These are phyloP conservation scores for Elymnias hypermnestra DNA, from an alignment of 1,140 invertebrate species.

Conservation along the genomic window DNA sequence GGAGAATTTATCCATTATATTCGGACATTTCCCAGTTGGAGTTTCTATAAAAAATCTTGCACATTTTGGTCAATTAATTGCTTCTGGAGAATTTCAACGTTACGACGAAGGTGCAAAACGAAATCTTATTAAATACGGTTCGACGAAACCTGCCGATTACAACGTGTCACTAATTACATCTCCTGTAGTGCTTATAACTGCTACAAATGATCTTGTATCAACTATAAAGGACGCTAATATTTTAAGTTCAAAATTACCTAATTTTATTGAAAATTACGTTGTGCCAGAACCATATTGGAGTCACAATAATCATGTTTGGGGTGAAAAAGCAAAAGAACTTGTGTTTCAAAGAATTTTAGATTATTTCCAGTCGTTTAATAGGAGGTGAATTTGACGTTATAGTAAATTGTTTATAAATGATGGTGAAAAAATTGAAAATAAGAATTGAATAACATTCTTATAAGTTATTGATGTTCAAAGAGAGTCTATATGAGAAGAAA, in stretches of 20 bases:
- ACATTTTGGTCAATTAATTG: conserved; percentile 50
- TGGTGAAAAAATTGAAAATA: not conserved
- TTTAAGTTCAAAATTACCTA: conserved; percentile 70
- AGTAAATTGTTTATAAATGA: not conserved
- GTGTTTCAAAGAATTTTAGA: conserved; percentile 48
- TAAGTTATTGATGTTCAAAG: too few relatives aligned
- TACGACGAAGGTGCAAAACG: conserved; percentile 74
- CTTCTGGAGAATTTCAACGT: conserved; percentile 56
- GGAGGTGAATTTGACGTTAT: not conserved
- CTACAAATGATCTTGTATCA: conserved; percentile 79
- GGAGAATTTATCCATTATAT: conserved; percentile 34
- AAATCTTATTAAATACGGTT: conserved; percentile 76
- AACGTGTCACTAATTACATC: conserved; percentile 74
- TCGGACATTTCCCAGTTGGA: conserved; percentile 43
- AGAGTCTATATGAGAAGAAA: too few relatives aligned
- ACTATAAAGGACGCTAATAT: conserved; percentile 75
- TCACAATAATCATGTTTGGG: conserved; percentile 57
- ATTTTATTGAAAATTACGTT: conserved; percentile 56
- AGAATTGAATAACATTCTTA: too few relatives aligned
- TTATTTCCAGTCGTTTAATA: conserved; percentile 32
- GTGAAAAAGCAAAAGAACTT: conserved; percentile 30
- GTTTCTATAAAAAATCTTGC: conserved; percentile 42
- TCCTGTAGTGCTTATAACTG: conserved; percentile 78
- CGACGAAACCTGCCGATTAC: conserved; percentile 76
- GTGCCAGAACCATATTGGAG: conserved; percentile 53